phyloP scores from a whole-genome alignment of 37 sponge, comb jelly and placozoan genomes.

The Aplysina aerophoba region DNA sequence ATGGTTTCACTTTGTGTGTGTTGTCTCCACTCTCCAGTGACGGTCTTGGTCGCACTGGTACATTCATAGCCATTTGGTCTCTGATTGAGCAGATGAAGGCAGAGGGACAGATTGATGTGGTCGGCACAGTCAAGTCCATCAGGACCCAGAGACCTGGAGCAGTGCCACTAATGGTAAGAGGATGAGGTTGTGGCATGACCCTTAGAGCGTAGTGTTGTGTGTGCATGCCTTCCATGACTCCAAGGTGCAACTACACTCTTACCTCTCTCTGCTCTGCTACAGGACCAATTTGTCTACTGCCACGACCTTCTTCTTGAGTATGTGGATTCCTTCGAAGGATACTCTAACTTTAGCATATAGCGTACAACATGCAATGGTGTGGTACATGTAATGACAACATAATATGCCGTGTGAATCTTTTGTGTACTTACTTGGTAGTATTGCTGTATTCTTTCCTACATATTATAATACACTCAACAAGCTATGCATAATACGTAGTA shows the following conservation, averaged over 20 bases:
- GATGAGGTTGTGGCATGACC: too few species aligned
- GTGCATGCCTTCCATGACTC: too few species aligned
- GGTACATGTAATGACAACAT: too few species aligned
- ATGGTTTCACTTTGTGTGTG: background rate
- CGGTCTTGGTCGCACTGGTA: constrained; percentile 46
- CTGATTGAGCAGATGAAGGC: constrained; percentile 44
- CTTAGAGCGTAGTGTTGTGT: too few species aligned
- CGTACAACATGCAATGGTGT: too few species aligned
- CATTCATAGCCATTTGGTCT: constrained; percentile 40
- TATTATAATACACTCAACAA: too few species aligned
- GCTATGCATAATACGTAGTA: too few species aligned
- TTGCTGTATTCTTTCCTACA: too few species aligned
- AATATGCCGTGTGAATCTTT: too few species aligned
- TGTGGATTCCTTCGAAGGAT: background rate
- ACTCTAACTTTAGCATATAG: background rate
- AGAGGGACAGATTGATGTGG: constrained; percentile 41
- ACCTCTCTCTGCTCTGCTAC: background rate
- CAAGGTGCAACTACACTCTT: too few species aligned
- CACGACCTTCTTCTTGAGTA: too few species aligned
- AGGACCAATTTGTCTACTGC: background rate
- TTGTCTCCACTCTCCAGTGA: background rate
- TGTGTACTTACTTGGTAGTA: too few species aligned
- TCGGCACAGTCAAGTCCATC: constrained; percentile 23
- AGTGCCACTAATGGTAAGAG: constrained; percentile 20
- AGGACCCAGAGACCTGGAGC: constrained; percentile 44